phyloP scores from a whole-genome alignment of 2,888 invertebrate genomes.

The Drosophila paranaensis region DNA sequence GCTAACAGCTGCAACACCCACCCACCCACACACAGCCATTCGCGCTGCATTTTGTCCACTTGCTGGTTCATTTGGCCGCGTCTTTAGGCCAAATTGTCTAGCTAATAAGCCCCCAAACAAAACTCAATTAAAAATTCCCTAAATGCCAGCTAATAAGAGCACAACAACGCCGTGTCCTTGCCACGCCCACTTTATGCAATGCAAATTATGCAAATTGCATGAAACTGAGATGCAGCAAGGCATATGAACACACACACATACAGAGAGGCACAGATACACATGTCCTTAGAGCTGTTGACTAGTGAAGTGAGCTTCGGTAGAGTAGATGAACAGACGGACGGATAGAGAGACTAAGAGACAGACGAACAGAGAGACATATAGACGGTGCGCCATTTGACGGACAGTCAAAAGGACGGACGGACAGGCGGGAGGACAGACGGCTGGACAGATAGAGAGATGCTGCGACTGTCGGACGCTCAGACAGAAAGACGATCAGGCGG shows the following conservation, averaged over 20 bases:
- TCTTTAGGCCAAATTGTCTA: slow-evolving; percentile 31
- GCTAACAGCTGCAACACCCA: slow-evolving; percentile 48
- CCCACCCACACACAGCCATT: background rate
- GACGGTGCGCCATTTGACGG: no score
- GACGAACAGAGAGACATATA: no score
- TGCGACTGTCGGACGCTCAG: no score
- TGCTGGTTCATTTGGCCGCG: slow-evolving; percentile 22
- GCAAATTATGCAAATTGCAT: slow-evolving; percentile 53
- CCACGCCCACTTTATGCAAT: slow-evolving; percentile 2
- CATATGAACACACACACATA: background rate
- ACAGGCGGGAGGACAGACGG: no score
- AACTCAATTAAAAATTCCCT: slow-evolving; percentile 58
- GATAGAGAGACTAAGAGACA: no score
- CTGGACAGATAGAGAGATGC: no score
- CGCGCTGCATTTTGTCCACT: slow-evolving; percentile 29
- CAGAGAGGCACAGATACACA: background rate
- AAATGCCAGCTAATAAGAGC: slow-evolving; percentile 2
- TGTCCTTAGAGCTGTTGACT: background rate
- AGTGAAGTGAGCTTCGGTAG: no score
- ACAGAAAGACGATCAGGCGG: no score
- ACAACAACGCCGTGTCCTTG: background rate
- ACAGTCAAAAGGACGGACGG: no score
- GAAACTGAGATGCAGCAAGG: slow-evolving; percentile 20
- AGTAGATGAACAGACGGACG: no score
- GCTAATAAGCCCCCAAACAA: slow-evolving; percentile 47